Evolutionary conservation across 2,888 invertebrate species (phyloP), one percentile per base, ranked within the genome.

Genomic region (Drosophila peninsularis): DNA sequence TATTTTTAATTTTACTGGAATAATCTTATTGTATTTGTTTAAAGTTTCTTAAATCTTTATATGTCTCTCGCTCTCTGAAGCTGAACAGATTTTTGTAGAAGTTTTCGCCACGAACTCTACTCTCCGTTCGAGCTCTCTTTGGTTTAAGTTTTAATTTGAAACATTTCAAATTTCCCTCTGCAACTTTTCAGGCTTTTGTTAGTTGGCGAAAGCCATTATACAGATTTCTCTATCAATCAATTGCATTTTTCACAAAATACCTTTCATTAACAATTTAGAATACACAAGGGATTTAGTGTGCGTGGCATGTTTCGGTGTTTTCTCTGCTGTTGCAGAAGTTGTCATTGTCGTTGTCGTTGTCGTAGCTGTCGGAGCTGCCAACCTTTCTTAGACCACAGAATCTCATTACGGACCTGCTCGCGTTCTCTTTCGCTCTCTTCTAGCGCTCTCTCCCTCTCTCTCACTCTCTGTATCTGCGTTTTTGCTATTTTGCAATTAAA

Each of bases 401-500:
- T 90, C 88, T 88, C 88, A 88, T 88, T 88, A 88, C 78, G 62
- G 55, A 55, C 65, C 57, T 63, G 62, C 62, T 44, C 47, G 50
- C 30, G 37, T 50, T 53, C 30, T 17, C 57, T 47, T 34, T 52
- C 55, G 42, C 58, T 50, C 54, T 30, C 49, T 21, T 30, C 34
- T 41, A 10, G 11, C 55, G 24, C 41, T 52, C 34, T 34, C 55
- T 53, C 55, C 13, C 55, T 53, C 58, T 60, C 47, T 47, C 45
- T 24, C 24, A 5, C 24, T 45, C 34, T 44, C 41, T 63, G 65
- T 63, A 74, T 76, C 68, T 81, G 75, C 66, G 79, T 78, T 78
- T 88, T 80, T 82, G 78, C 90, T 81, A 87, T 90, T 90, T 89
- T 82, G 91, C 90, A 90, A 90, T 90, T 90, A 90, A 91, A 90